Evolutionary conservation across 1,140 invertebrate species (phyloP), one percentile per base, ranked within the genome.

Genomic region (Aphaenogaster rudis): DNA sequence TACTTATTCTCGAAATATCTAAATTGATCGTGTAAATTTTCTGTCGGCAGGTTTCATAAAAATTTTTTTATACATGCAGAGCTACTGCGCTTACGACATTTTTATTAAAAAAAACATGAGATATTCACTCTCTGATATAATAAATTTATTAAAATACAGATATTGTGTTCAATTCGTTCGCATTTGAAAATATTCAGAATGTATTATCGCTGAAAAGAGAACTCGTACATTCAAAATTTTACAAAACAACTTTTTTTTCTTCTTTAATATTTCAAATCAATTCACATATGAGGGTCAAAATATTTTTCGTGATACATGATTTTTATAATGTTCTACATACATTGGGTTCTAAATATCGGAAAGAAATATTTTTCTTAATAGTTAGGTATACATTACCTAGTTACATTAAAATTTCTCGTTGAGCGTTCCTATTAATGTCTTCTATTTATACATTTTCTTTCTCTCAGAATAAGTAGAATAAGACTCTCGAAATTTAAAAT

Each of bases 131-230:
- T 28, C 28, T 28, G 28, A 5, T 2, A 17, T 13, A 33, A 50
- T 50, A 50, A 71, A 71, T 50, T 69, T 71, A 71, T 71, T 33
- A 50, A 71, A 50, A 71, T 71, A 48, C 0, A 5, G 21, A 28
- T 69, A 28, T 33, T 69, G 21, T 48, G 39, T 21, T 54, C 7
- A 74, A 57, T 39, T 72, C 0, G 1, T 17, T 61, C 9, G 7
- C 3, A 28, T 28, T 28, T 28, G 28, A 54, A 0, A 67, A 42
- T n/a, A 21, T 67, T 67, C 11, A 42, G 3, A 39, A 3, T 42
- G 1, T 6, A 61, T 67, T 21, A 42, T 39, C 39, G 8, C 17
- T 42, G 45, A 45, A 66, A 11, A 11, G 8, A 67, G 5, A n/a
- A 67, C 21, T 67, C 9, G 21, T 13, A 21, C 7, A 4, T 39